These are phyloP conservation scores for Drepana arcuata DNA, from an alignment of 1,140 invertebrate species.

Conservation along the genomic window DNA sequence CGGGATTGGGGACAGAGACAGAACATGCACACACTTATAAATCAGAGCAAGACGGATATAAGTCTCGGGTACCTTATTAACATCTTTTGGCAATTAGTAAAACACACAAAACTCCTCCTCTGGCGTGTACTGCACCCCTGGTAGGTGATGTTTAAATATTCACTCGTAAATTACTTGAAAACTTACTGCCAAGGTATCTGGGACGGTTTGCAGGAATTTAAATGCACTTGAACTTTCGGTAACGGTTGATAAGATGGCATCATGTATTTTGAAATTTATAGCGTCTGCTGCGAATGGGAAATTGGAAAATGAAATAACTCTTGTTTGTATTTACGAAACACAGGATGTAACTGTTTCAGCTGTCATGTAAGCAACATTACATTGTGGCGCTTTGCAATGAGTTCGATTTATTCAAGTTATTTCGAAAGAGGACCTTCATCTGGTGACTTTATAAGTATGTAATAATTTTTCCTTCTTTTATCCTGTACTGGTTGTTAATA, in stretches of 20 bases:
- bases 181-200: conserved; percentile 60
- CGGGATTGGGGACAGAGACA: conserved; percentile 28
- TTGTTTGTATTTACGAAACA: no score
- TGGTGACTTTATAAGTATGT: no score
- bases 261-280: conserved; percentile 31
- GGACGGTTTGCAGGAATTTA: conserved; percentile 59
- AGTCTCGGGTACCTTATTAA: conserved; percentile 64
- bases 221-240: conserved; percentile 45
- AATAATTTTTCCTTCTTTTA: no score
- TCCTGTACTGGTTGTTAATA: no score
- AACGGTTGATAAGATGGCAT: conserved; percentile 29
- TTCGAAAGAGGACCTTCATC: no score
- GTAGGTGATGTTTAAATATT: conserved; percentile 69
- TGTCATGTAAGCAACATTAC: no score
- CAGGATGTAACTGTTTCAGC: no score
- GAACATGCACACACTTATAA: conserved; percentile 10
- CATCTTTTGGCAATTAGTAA: conserved; percentile 74
- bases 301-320: no score
- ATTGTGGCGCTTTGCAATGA: no score
- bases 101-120: conserved; percentile 73
- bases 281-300: conserved; percentile 1
- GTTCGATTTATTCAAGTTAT: no score
- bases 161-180: conserved; percentile 66
- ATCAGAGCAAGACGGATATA: conserved; percentile 30
- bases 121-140: conserved; percentile 64